Percentiles rank a stretch among this genome's conserved stretches.
Conservation (phyloP, 1,140 invertebrate genomes). For the Drosophila tristis region DNA sequence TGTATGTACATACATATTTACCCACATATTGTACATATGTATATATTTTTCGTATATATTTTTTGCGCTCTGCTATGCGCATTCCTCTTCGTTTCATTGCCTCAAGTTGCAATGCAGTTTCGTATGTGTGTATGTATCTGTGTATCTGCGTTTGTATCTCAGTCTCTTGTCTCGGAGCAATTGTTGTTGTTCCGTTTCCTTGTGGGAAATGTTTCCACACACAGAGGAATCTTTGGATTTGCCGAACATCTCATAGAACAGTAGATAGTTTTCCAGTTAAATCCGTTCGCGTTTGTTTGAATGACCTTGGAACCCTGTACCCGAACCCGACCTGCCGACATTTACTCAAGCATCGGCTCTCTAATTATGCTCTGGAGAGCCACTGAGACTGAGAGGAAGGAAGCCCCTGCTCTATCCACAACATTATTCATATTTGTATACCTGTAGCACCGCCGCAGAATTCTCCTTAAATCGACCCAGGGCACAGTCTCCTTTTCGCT, state of each 20-base stretch:
- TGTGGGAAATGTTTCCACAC: constrained; percentile 62
- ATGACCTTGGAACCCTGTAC: constrained; percentile 60
- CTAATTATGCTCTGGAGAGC: constrained; percentile 54
- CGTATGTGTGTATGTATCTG: constrained; percentile 7
- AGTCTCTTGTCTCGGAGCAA: no score
- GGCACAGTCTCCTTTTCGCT: constrained; percentile 21
- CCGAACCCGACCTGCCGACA: constrained; percentile 40
- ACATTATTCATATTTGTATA: constrained; percentile 62
- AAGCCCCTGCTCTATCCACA: constrained; percentile 29
- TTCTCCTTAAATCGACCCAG: constrained; percentile 43
- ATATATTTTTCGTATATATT: constrained; percentile 13
- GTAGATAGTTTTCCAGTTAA: constrained; percentile 65
- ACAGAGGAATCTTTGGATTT: constrained; percentile 27
- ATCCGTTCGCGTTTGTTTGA: constrained; percentile 58
- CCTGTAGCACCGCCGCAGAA: constrained; percentile 54
- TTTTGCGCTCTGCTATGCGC: constrained; percentile 46
- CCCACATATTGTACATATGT: not conserved
- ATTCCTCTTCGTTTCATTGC: constrained; percentile 47
- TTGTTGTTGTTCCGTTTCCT: constrained; percentile 51
- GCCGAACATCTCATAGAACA: constrained; percentile 24
- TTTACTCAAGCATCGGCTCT: constrained; percentile 52
- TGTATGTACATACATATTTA: constrained; percentile 4
- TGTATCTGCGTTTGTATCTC: constrained; percentile 28
- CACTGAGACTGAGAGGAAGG: constrained; percentile 10
- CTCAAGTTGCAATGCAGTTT: constrained; percentile 37